Percentiles rank a stretch among this genome's conserved stretches.
phyloP scores from a whole-genome alignment of 2,797 vertebrate genomes.

The Cyclura pinguis region DNA sequence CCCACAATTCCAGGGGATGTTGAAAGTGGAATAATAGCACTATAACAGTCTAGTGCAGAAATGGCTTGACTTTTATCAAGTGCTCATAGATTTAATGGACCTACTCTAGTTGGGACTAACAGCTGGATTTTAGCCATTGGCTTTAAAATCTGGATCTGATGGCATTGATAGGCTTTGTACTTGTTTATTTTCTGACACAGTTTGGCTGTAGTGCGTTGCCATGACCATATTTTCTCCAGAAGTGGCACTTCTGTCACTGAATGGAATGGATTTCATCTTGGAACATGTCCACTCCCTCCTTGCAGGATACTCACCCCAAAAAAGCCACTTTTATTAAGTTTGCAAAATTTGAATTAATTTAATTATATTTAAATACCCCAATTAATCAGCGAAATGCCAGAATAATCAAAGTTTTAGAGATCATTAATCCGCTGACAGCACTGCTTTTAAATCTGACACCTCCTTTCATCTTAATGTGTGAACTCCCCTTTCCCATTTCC shows the following conservation, averaged over 20 bases:
- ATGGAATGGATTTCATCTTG: not conserved
- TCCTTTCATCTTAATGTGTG: slow-evolving; percentile 26
- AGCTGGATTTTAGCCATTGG: no score
- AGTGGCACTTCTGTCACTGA: not conserved
- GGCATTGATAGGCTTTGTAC: not conserved
- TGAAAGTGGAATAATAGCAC: no score
- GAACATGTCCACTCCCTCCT: not conserved
- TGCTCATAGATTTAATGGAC: no score
- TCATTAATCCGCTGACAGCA: not conserved
- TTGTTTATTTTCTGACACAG: not conserved
- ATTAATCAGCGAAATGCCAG: slow-evolving; percentile 17
- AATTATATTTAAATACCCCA: slow-evolving; percentile 10
- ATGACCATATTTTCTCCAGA: not conserved
- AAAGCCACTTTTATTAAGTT: not conserved
- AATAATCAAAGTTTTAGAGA: slow-evolving; percentile 30
- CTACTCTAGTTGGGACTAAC: no score
- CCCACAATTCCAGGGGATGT: no score
- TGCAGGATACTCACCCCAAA: no score
- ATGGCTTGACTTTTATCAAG: no score
- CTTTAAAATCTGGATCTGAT: not conserved
- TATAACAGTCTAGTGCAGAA: no score
- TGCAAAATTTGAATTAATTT: slow-evolving; percentile 5
- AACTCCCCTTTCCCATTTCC: slow-evolving; percentile 16
- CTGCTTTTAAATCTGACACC: slow-evolving; percentile 14
- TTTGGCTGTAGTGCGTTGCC: not conserved